Conservation (phyloP, 92 coral and sea anemone genomes). For the Zoanthus sansibaricus region DNA sequence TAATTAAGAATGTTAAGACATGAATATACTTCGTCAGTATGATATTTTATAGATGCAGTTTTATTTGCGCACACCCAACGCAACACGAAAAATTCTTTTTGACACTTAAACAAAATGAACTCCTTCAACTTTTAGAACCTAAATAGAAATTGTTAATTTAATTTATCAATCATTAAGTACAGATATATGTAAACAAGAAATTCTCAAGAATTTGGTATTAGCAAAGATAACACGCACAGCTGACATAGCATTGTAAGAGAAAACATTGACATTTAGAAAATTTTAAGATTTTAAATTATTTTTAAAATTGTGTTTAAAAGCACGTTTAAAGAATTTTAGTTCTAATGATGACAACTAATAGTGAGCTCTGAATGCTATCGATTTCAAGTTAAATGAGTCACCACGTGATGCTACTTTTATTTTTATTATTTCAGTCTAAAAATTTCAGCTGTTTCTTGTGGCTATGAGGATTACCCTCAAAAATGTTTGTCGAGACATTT, state of each 20-base stretch:
- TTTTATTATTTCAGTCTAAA: no score
- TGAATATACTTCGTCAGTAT: background rate
- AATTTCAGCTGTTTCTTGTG: no score
- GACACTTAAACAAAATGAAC: background rate
- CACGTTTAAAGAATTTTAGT: background rate
- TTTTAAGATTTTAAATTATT: background rate
- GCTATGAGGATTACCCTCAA: no score
- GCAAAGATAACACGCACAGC: no score
- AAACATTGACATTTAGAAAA: background rate
- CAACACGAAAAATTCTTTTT: background rate
- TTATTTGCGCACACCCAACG: background rate
- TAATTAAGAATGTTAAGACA: background rate
- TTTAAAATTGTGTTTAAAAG: background rate
- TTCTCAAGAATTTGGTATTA: no score
- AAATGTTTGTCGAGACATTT: no score
- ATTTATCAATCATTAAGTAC: background rate
- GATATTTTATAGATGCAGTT: background rate
- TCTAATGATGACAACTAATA: no score
- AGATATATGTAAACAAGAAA: no score
- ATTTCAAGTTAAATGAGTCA: no score
- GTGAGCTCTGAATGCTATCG: no score
- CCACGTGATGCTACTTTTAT: no score
- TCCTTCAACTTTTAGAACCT: background rate
- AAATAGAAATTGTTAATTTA: background rate
- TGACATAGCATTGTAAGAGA: no score